A percentile compares a stretch with the other conserved stretches of the same genome.
phyloP scores from a whole-genome alignment of 2,797 vertebrate species.

The Miichthys miiuy region DNA sequence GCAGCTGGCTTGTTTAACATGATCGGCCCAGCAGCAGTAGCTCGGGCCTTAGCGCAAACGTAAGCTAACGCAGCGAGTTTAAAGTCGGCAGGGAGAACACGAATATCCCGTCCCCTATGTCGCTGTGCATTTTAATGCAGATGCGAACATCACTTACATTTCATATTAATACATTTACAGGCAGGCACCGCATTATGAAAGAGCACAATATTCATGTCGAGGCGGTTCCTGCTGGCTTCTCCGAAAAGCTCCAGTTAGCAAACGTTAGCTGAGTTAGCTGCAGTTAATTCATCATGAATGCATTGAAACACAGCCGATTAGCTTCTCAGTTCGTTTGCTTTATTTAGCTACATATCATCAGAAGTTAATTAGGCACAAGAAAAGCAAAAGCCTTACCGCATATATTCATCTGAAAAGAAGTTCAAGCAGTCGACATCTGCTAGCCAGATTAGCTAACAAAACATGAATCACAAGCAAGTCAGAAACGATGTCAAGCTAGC shows the following conservation, averaged over 20 bases:
- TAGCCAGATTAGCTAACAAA: constrained; percentile 83
- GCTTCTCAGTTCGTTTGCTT: background rate
- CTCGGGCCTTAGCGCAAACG: constrained; percentile 64
- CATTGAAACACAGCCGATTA: constrained; percentile 30
- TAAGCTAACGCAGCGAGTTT: constrained; percentile 36
- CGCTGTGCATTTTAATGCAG: background rate
- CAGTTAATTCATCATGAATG: constrained; percentile 61
- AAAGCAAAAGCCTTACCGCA: constrained; percentile 76
- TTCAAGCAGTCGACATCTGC: constrained; percentile 74
- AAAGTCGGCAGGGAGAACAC: constrained; percentile 4
- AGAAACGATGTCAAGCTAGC: constrained; percentile 47
- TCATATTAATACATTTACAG: background rate
- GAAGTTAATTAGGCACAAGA: background rate
- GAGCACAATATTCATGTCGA: constrained; percentile 16
- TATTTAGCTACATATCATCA: too few species aligned
- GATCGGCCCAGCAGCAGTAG: constrained; percentile 56
- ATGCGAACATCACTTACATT: background rate
- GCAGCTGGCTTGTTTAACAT: constrained; percentile 35
- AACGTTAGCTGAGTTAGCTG: constrained; percentile 62
- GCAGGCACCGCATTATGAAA: background rate
- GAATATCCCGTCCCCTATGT: background rate
- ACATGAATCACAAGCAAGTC: constrained; percentile 66
- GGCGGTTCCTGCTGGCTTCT: constrained; percentile 51
- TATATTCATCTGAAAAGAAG: constrained; percentile 71
- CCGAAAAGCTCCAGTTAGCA: constrained; percentile 64